Conservation (phyloP, 2,888 invertebrate genomes). For the Lepidochitona cinerea region DNA sequence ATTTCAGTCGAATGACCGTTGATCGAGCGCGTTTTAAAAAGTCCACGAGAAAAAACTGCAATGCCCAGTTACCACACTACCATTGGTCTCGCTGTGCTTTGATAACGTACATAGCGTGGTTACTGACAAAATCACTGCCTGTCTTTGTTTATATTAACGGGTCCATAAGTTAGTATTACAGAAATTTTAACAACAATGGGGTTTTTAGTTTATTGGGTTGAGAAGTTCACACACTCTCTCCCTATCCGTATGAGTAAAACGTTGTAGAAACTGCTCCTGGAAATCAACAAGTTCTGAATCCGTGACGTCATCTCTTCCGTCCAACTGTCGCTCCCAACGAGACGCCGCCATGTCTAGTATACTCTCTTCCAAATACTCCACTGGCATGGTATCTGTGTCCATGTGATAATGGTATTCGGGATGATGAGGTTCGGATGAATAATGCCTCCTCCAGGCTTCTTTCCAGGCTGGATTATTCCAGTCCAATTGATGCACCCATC, state of each 20-base stretch:
- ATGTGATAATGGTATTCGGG: not conserved
- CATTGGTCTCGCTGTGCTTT: too few relatives aligned
- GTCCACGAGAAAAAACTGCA: too few relatives aligned
- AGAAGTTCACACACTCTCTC: too few relatives aligned
- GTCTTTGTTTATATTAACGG: too few relatives aligned
- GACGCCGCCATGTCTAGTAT: not conserved
- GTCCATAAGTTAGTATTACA: too few relatives aligned
- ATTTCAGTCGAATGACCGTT: too few relatives aligned
- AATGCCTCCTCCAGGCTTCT: not conserved
- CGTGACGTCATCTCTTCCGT: not conserved
- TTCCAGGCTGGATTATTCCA: not conserved
- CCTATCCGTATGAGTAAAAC: not conserved
- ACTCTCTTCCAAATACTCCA: not conserved
- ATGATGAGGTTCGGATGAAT: not conserved
- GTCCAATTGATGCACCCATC: slow-evolving; percentile 21
- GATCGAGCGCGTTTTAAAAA: too few relatives aligned
- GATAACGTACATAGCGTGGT: too few relatives aligned
- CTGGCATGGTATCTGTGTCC: not conserved
- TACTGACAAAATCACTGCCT: too few relatives aligned
- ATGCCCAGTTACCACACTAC: too few relatives aligned
- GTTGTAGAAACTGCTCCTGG: not conserved
- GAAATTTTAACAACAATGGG: too few relatives aligned
- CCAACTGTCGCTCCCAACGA: not conserved
- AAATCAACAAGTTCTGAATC: not conserved
- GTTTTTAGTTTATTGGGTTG: too few relatives aligned